Evolutionary conservation across 2,888 invertebrate species (phyloP).

Genomic region (Thera britannica): DNA sequence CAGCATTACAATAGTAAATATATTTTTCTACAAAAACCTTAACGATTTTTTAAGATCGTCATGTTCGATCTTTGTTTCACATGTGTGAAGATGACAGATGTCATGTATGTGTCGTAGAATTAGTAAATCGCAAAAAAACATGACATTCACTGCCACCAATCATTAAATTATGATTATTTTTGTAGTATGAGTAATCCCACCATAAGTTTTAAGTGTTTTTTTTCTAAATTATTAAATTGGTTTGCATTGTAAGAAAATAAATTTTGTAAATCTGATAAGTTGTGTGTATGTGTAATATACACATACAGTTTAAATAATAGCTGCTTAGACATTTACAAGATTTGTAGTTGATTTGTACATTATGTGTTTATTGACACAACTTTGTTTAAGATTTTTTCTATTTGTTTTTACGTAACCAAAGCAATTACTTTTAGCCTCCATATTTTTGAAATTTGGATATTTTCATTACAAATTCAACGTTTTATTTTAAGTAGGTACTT

Average conservation of each 20-base stretch:
- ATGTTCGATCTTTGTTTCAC: too few relatives aligned
- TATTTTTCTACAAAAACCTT: not conserved
- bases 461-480: conserved; percentile 50
- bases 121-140: conserved; percentile 3
- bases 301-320: not conserved
- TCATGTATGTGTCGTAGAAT: too few relatives aligned
- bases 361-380: conserved; percentile 26
- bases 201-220: conserved; percentile 43
- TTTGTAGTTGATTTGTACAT: conserved; percentile 1
- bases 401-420: conserved; percentile 61
- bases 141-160: conserved; percentile 1
- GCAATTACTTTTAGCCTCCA: conserved; percentile 67
- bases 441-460: conserved; percentile 58
- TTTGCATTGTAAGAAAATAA: conserved; percentile 21
- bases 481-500: conserved; percentile 46
- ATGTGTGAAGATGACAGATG: too few relatives aligned
- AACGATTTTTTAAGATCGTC: not conserved
- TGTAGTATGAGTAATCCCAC: conserved; percentile 45
- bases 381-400: conserved; percentile 29
- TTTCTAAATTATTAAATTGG: conserved; percentile 43
- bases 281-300: not conserved
- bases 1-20: too few relatives aligned
- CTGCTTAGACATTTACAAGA: conserved; percentile 20
- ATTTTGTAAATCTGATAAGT: conserved; percentile 26
- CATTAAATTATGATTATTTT: conserved; percentile 19